Base-by-base conservation (phyloP, 2,888 invertebrate species). In the Thalpophila matura region DNA sequence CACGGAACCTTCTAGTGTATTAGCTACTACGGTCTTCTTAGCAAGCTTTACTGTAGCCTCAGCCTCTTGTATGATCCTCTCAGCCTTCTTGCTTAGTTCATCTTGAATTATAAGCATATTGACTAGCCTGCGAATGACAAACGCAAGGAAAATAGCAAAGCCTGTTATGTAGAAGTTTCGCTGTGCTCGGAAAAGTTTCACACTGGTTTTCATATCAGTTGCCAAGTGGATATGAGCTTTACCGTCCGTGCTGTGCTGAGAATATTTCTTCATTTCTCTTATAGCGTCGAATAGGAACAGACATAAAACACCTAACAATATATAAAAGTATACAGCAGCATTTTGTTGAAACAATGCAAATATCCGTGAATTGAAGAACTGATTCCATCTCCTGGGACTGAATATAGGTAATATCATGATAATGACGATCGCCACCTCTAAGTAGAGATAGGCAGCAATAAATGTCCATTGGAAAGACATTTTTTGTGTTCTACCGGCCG, bases 401-500 rank as follows among this genome's bases (percentile, higher is more conserved):
- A 97, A 96, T 85, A 97, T 95, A 9, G 95, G 97, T 60, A 97
- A 83, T 59, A 97, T 94, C 74, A 98, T 94, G 7, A 97, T 83
- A 27, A 96, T 84, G 6, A 97, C 95, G 24, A 97, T 77, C 9
- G 89, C 95, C 58, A 97, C 95, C 91, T 98, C 97, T 18, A 95
- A 90, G 87, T 97, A 98, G 27, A 97, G 94, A 87, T 97, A 97
- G 33, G 95, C 95, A 62, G 97, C 97, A 51, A 97, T 96, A 54
- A 97, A 92, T 12, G 97, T 97, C 97, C 97, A 98, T 86, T 97
- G 97, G 64, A 97, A 93, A 89, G 97, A 97, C 98, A 98, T 98
- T 61, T 79, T 95, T 16, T 33, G 7, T 35, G 16, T 6, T 2
- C 18, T 29, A 14, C 60, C 55, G 60, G 62, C 62, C 49, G 62